These are phyloP conservation scores for Chelon auratus DNA, from an alignment of 2,797 vertebrate species.

Conservation along the genomic window DNA sequence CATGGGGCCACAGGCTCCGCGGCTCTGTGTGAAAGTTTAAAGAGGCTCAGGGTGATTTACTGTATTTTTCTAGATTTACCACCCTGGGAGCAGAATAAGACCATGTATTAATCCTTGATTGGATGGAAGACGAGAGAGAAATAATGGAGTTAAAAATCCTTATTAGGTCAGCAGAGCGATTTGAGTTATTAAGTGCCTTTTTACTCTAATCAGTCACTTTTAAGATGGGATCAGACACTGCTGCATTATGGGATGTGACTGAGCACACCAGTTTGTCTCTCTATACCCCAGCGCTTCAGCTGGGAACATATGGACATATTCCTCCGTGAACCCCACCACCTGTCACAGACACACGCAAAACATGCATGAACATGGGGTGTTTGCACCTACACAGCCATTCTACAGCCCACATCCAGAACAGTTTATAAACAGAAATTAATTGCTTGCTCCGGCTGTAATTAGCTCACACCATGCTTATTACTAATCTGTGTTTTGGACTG, in stretches of 20 bases:
- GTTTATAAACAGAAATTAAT: constrained; percentile 87
- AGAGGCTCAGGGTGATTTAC: constrained; percentile 73
- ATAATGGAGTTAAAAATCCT: constrained; percentile 64
- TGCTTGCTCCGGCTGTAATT: constrained; percentile 85
- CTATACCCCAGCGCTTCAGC: constrained; percentile 52
- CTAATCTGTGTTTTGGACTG: constrained; percentile 85
- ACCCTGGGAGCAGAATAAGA: constrained; percentile 72
- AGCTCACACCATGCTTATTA: constrained; percentile 84
- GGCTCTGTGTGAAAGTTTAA: constrained; percentile 76
- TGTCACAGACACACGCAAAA: constrained; percentile 63
- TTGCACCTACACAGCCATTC: constrained; percentile 43
- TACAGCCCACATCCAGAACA: constrained; percentile 71
- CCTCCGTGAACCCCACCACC: constrained; percentile 66
- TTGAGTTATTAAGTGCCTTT: constrained; percentile 77
- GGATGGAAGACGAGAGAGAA: constrained; percentile 52
- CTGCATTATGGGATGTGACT: constrained; percentile 68
- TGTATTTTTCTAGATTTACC: constrained; percentile 76
- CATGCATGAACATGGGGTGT: constrained; percentile 28
- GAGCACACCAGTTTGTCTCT: constrained; percentile 57
- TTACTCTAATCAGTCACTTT: constrained; percentile 76
- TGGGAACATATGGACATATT: constrained; percentile 72
- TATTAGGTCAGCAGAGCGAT: constrained; percentile 73
- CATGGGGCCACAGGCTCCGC: constrained; percentile 44
- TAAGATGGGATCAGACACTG: constrained; percentile 80
- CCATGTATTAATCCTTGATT: constrained; percentile 75